Evolutionary conservation across 1,140 invertebrate genomes (phyloP), one percentile per base, ranked within the genome.

Genomic region (Hylaeus volcanicus): DNA sequence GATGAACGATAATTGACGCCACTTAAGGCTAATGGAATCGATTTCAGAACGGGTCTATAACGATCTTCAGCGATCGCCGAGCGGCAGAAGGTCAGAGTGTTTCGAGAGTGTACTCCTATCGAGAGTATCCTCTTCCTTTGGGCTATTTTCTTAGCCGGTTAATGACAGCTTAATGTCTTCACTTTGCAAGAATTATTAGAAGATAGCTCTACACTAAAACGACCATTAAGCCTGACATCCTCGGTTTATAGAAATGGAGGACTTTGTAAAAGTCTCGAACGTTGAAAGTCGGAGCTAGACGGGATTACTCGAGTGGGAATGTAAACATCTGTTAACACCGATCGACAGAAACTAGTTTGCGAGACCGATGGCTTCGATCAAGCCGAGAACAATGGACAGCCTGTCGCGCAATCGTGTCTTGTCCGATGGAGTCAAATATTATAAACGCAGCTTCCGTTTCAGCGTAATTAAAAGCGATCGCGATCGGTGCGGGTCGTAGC

Each of bases 1-100:
- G 48, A 65, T 75, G 51, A 37, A 56, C 73, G 61, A 66, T 66
- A 55, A 58, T 66, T 55, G 74, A 55, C 74, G 61, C 51, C 51
- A 75, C 73, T 26, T 39, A 26, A 6, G 1, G 39, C n/a, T 55
- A 39, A 75, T 61, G 71, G 60, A 63, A 63, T 45, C 58, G 71
- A 73, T 73, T 63, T 45, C 43, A 26, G 55, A 66, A 66, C n/a
- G 39, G 64, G 12, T 5, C 26, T 9, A 12, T 48, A 66, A 56
- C 53, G 51, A 26, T 53, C 12, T 39, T 14, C 48, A 2, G 12
- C 14, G 39, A 53, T 43, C 39, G 2, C 3, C 26, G 9, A 5
- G 11, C 61, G 1, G 3, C 6, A n/a, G 41, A 75, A 68, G 61
- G 51, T 75, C 51, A 37, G 0, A 9, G 14, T 26, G 45, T 41